phyloP scores from a whole-genome alignment of 2,888 invertebrate species.

The Oscheius onirici region DNA sequence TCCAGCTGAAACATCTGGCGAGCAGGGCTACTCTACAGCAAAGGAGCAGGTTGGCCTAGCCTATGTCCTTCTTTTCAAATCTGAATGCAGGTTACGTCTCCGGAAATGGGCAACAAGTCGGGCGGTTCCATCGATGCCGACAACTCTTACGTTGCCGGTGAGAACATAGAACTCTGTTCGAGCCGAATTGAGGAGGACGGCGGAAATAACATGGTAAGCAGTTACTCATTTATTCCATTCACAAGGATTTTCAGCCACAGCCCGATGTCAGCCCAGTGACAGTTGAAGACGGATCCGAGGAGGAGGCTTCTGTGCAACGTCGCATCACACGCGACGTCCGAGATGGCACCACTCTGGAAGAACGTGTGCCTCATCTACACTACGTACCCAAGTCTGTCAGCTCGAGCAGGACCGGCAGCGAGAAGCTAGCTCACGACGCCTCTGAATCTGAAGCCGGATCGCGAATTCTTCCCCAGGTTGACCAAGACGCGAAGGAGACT shows the following conservation, averaged over 20 bases:
- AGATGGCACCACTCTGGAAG: too few relatives aligned
- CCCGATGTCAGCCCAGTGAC: neutral
- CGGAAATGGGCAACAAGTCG: neutral
- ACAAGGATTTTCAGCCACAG: neutral
- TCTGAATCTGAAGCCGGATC: too few relatives aligned
- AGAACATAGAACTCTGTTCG: neutral
- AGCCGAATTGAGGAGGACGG: neutral
- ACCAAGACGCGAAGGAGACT: too few relatives aligned
- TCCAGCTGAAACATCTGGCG: neutral
- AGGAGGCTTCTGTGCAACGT: neutral
- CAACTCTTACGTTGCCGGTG: neutral
- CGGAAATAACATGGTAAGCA: neutral
- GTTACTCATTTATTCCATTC: neutral
- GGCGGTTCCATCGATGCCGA: neutral
- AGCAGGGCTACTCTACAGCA: neutral
- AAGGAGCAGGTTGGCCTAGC: neutral
- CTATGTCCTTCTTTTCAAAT: neutral
- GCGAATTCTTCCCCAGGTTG: too few relatives aligned
- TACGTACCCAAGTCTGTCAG: too few relatives aligned
- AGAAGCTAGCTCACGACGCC: too few relatives aligned
- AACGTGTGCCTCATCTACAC: too few relatives aligned
- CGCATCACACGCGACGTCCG: too few relatives aligned
- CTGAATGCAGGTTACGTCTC: neutral
- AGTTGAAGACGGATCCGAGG: neutral
- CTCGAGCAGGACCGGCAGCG: too few relatives aligned